Evolutionary conservation across 2,113 vertebrate genomes (phyloP).

Genomic region (Tupaia tana): DNA sequence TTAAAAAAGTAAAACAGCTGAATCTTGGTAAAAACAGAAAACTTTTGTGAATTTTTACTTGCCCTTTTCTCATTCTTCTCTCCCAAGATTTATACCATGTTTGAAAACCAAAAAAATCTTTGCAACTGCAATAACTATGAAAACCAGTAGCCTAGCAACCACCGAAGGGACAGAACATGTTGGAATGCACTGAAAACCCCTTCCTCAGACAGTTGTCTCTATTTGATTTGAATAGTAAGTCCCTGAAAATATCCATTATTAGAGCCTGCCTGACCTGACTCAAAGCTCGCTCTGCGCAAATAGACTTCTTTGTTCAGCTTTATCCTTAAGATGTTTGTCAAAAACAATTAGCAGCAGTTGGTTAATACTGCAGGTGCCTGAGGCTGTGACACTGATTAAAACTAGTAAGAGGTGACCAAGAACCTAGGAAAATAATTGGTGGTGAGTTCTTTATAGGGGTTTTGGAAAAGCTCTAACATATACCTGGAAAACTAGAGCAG

Average conservation of each 20-base stretch:
- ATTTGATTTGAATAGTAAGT: too few species aligned
- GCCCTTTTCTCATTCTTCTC: not conserved
- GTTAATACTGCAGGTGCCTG: not conserved
- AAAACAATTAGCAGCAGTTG: not conserved
- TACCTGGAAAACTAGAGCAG: not conserved
- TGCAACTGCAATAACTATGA: not conserved
- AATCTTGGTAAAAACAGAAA: not conserved
- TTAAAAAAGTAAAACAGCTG: not conserved
- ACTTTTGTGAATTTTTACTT: not conserved
- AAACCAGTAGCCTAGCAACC: not conserved
- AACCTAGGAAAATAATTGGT: not conserved
- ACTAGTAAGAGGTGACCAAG: not conserved
- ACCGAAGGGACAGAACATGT: not conserved
- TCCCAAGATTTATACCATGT: not conserved
- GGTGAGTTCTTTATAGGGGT: not conserved
- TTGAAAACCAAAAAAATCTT: not conserved
- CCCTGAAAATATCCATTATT: not conserved
- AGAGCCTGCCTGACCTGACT: not conserved
- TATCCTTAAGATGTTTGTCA: not conserved
- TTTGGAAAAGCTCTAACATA: not conserved
- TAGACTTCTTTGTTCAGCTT: not conserved
- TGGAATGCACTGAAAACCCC: not conserved
- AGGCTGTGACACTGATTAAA: not conserved
- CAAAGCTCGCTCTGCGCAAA: not conserved
- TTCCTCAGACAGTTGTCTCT: not conserved